Evolutionary conservation across 2,888 invertebrate species (phyloP), one percentile per base, ranked within the genome.

Genomic region (Cyaniris semiargus): DNA sequence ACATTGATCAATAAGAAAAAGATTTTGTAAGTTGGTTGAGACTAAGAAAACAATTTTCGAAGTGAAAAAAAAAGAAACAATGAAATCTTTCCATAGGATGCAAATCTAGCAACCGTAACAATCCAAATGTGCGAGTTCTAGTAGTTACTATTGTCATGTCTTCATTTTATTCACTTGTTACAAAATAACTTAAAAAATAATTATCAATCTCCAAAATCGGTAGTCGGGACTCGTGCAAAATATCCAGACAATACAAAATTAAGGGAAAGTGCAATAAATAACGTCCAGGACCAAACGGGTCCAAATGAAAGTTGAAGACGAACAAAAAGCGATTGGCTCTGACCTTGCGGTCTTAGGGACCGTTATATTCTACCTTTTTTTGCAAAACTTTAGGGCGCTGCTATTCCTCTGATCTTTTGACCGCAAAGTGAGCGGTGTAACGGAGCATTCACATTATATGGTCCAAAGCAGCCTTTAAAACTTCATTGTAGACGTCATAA

Each of bases 371-470:
- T 83, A 78, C 80, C 82, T 84, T 88, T 90, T 87, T 89, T 88
- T 87, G 79, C 76, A 86, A 89, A 89, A 85, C 85, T 85, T 84
- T 83, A 86, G 86, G 86, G 86, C 89, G 89, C 90, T 86, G 90
- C 90, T 91, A 91, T 91, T 86, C 86, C 89, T 91, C 91, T 91
- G 92, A 92, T 91, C 89, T 89, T 87, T 87, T 84, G 87, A 87
- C 91, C 87, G 90, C 90, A 89, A 91, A 91, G 89, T 89, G 88
- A 86, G 85, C 84, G 87, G 87, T 90, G 89, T 86, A 83, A 84
- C 10, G 85, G 84, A 79, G 78, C 83, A 8, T 56, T 75, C 77
- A 81, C 77, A 79, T 70, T 78, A 34, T 13, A 78, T 44, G n/a
- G 58, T 34, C 34, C 34, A 60, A 23, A 76, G 48, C 27, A 53